These are phyloP conservation scores for Calyptommatus sinebrachiatus DNA, from an alignment of 2,113 vertebrate genomes.

Conservation along the genomic window DNA sequence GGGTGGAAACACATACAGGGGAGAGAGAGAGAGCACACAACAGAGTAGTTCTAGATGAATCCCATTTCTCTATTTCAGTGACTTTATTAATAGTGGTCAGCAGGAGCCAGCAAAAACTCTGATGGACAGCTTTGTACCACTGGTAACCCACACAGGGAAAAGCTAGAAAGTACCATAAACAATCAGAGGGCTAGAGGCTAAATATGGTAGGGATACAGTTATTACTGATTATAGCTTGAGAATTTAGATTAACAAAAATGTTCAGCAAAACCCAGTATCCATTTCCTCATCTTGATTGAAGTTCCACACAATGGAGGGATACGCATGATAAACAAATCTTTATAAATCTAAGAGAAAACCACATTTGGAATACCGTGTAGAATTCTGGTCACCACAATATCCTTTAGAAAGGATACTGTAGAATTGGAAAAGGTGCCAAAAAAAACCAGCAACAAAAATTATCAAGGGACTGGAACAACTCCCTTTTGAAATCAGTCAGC, in stretches of 20 bases:
- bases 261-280: background rate
- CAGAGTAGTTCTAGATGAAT: conserved; percentile 43
- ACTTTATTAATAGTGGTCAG: conserved; percentile 52
- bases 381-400: no score
- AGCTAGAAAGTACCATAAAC: conserved; percentile 31
- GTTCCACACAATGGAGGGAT: no score
- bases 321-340: no score
- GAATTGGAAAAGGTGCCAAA: no score
- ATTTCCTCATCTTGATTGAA: background rate
- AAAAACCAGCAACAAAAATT: no score
- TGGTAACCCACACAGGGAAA: conserved; percentile 32
- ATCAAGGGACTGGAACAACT: no score
- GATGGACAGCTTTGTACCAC: conserved; percentile 42
- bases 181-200: conserved; percentile 17
- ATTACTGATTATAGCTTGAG: background rate
- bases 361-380: no score
- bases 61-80: conserved; percentile 45
- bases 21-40: background rate
- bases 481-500: no score
- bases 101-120: conserved; percentile 28
- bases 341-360: no score
- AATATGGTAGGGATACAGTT: background rate
- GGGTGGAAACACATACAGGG: conserved; percentile 37
- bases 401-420: no score
- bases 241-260: background rate